Conservation (phyloP, 2,113 vertebrate genomes). For the Cairina moschata region DNA sequence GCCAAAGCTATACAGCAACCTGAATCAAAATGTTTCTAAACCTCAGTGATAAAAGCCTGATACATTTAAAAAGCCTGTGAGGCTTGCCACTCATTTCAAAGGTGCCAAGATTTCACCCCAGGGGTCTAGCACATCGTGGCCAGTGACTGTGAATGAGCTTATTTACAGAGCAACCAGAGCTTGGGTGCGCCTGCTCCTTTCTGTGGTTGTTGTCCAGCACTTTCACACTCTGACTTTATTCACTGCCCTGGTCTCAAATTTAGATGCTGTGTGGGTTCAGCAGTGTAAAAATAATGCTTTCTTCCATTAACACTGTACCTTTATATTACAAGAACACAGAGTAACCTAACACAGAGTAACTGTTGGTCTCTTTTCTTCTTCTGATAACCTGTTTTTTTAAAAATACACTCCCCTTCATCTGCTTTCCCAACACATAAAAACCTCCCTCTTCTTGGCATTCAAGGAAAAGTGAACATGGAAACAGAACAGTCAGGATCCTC, state of each 20-base stretch:
- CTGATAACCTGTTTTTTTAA: not conserved
- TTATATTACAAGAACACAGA: not conserved
- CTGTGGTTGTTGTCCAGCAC: not conserved
- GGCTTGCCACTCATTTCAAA: not conserved
- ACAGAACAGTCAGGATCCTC: not conserved
- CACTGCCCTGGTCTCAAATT: not conserved
- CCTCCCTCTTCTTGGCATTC: not conserved
- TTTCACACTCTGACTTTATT: conserved; percentile 24
- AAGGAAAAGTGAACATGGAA: not conserved
- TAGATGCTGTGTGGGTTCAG: not conserved
- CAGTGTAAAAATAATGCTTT: not conserved
- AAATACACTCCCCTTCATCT: not conserved
- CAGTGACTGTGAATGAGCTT: not conserved
- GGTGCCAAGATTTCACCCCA: conserved; percentile 37
- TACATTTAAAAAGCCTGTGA: not conserved
- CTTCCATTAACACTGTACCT: not conserved
- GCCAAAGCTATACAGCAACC: not conserved
- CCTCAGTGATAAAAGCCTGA: not conserved
- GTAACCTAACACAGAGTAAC: not conserved
- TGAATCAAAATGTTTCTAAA: conserved; percentile 1
- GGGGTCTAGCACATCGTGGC: not conserved
- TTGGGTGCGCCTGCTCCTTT: not conserved
- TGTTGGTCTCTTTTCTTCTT: not conserved
- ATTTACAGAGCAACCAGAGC: not conserved
- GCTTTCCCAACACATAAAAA: not conserved